Evolutionary conservation across 2,113 vertebrate genomes (phyloP).

Genomic region (Thunnus maccoyii): DNA sequence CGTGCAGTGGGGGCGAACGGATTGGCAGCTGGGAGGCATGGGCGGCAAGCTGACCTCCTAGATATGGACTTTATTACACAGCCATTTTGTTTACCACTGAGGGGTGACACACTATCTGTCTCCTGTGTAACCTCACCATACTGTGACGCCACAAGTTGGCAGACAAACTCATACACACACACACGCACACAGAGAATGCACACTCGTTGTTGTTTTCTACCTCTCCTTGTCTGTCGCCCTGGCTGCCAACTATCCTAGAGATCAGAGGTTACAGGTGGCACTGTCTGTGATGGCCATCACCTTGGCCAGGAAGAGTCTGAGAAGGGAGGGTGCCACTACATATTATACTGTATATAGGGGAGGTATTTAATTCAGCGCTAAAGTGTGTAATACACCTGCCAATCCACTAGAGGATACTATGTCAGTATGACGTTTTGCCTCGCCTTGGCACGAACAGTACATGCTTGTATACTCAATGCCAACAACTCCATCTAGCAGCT

Average conservation of each 20-base stretch:
- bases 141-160: constrained; percentile 46
- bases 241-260: constrained; percentile 29
- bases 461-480: too few relatives aligned
- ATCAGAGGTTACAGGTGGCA: constrained; percentile 52
- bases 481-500: too few relatives aligned
- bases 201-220: constrained; percentile 40
- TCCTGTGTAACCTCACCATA: constrained; percentile 51
- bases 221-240: constrained; percentile 15
- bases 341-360: constrained; percentile 8
- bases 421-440: too few relatives aligned
- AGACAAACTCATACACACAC: constrained; percentile 39
- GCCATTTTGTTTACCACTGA: constrained; percentile 71
- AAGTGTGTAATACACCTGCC: too few relatives aligned
- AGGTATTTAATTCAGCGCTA: constrained; percentile 40
- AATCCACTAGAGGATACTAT: too few relatives aligned
- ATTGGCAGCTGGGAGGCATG: constrained; percentile 61
- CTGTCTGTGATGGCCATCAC: constrained; percentile 35
- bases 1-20: constrained; percentile 46
- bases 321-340: not conserved
- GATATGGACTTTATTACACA: constrained; percentile 70
- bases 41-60: constrained; percentile 64
- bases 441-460: too few relatives aligned
- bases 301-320: constrained; percentile 1
- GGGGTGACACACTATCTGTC: constrained; percentile 57
- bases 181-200: constrained; percentile 8